Evolutionary conservation across 1,140 invertebrate genomes (phyloP), one percentile per base, ranked within the genome.

Genomic region (Atta colombica): DNA sequence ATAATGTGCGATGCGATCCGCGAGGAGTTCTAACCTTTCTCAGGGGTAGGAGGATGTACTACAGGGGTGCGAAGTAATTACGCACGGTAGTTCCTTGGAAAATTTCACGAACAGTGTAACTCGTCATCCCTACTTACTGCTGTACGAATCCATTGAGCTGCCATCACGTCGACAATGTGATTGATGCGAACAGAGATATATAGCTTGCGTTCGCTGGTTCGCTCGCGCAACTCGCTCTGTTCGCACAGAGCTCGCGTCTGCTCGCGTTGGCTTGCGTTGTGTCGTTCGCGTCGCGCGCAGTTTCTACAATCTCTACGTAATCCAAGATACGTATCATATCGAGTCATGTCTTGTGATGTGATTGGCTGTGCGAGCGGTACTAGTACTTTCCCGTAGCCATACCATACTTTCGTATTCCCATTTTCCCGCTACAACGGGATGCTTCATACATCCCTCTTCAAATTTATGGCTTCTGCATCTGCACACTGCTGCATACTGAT

Each of bases 141-240:
- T 90, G 94, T 94, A 66, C 93, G 93, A 87, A 95, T 94, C 94
- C 94, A 95, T 53, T 94, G 94, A 35, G 91, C 93, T 92, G 94
- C 94, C 94, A 95, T 95, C 91, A 61, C 91, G 68, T 92, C 66
- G 63, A 69, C 39, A 35, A 16, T 74, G 21, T 74, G 68, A 61
- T 89, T 77, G 86, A 80, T 91, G 89, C 90, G 89, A 78, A 78
- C 88, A 84, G 92, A 92, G 91, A 25, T 0, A 92, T 65, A 28
- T 63, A 45, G 63, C 63, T 77, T 60, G 39, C 63, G 39, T 45
- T 21, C 28, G 81, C 31, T 86, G 31, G 31, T 0, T 35, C 31
- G 5, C 31, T 86, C 87, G 69, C 90, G 87, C 93, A 92, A 93
- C 91, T 93, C 91, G 89, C 75, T 39, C 35, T 39, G 35, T 39